Conservation (phyloP, 2,888 invertebrate species). For the Xylophagus ater region DNA sequence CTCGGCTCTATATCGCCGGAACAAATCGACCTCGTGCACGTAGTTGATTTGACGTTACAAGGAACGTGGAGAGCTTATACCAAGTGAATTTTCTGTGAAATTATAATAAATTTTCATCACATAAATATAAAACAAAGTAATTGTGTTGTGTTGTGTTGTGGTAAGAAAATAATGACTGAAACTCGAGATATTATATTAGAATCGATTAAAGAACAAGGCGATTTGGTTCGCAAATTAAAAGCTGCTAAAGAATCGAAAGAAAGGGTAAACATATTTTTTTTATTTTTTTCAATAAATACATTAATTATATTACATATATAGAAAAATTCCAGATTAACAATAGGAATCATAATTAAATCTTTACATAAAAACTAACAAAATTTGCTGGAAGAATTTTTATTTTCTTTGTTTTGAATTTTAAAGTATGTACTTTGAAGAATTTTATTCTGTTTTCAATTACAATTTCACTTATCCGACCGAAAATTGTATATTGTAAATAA, state of each 20-base stretch:
- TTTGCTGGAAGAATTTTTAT: too few relatives aligned
- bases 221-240: constrained; percentile 71
- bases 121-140: not conserved
- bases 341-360: too few relatives aligned
- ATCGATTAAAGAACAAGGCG: constrained; percentile 62
- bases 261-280: constrained; percentile 44
- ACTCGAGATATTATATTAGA: constrained; percentile 45
- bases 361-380: too few relatives aligned
- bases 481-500: too few relatives aligned
- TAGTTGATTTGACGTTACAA: not conserved
- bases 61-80: too few relatives aligned
- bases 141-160: constrained; percentile 3
- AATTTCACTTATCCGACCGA: too few relatives aligned
- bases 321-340: too few relatives aligned
- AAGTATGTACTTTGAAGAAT: too few relatives aligned
- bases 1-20: too few relatives aligned
- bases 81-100: constrained; percentile 1
- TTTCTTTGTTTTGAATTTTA: too few relatives aligned
- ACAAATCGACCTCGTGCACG: constrained; percentile 8
- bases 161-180: constrained; percentile 37
- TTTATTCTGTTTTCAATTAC: too few relatives aligned
- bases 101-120: not conserved
- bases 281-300: constrained; percentile 4
- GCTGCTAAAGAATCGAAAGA: constrained; percentile 64
- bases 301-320: too few relatives aligned